Evolutionary conservation across 2,888 invertebrate species (phyloP).

Genomic region (Lithophane ornitopus): DNA sequence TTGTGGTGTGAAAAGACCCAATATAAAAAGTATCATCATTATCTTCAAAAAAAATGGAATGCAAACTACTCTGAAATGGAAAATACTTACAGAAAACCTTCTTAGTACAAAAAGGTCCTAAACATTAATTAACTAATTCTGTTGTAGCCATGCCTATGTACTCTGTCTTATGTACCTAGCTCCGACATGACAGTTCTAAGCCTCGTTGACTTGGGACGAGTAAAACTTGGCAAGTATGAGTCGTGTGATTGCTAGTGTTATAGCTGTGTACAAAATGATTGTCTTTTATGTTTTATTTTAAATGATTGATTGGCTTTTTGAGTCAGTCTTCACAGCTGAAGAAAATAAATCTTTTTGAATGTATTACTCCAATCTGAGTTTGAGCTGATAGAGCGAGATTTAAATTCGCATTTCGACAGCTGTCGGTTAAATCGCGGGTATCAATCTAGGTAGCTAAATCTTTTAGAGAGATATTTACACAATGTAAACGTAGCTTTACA

Average conservation of each 20-base stretch:
- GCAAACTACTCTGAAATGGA: neutral
- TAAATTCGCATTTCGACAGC: neutral
- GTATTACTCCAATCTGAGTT: neutral
- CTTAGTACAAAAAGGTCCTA: neutral
- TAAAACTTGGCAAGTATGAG: neutral
- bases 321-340: too few relatives aligned
- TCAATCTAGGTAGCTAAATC: conserved; percentile 3
- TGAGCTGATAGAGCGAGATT: neutral
- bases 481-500: conserved; percentile 17
- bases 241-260: neutral
- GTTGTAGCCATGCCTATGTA: conserved; percentile 6
- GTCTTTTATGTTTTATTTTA: too few relatives aligned
- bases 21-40: neutral
- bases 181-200: conserved; percentile 30
- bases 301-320: neutral
- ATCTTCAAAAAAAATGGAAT: neutral
- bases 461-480: conserved; percentile 3
- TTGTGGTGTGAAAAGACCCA: neutral
- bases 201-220: conserved; percentile 28
- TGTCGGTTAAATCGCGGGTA: neutral
- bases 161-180: conserved; percentile 15
- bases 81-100: neutral
- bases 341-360: neutral
- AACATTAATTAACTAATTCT: conserved; percentile 25
- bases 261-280: neutral